A percentile compares a stretch with the other conserved stretches of the same genome.
phyloP scores from a whole-genome alignment of 2,888 invertebrate species.

The Poecilus cupreus region DNA sequence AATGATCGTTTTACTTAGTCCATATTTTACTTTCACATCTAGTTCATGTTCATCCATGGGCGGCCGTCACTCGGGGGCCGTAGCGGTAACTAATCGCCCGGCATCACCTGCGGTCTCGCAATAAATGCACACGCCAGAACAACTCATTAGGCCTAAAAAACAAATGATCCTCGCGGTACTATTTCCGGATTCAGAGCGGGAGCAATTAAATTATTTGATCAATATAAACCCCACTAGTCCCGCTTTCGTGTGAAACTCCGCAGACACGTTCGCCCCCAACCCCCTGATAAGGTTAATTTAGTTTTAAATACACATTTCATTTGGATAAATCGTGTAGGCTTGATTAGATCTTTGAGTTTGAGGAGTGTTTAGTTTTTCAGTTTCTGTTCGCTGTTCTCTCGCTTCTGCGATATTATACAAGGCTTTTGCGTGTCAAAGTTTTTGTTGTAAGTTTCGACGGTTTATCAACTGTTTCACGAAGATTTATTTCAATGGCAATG shows the following conservation, averaged over 20 bases:
- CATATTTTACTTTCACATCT: neutral
- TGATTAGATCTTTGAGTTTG: constrained; percentile 22
- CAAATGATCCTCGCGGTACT: constrained; percentile 39
- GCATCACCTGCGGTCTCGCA: constrained; percentile 46
- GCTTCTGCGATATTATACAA: neutral
- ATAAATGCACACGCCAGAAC: constrained; percentile 52
- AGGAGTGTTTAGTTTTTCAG: constrained; percentile 32
- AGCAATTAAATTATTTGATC: constrained; percentile 49
- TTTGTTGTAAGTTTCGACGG: neutral
- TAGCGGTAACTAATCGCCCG: constrained; percentile 20
- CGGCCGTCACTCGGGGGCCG: constrained; percentile 6
- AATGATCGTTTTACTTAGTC: neutral
- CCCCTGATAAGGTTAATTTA: constrained; percentile 52
- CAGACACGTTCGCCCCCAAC: constrained; percentile 23
- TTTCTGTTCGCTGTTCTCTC: neutral
- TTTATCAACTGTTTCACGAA: constrained; percentile 15
- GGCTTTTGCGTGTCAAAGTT: constrained; percentile 28
- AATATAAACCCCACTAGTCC: constrained; percentile 21
- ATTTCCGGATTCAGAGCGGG: constrained; percentile 14
- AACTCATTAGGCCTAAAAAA: constrained; percentile 54
- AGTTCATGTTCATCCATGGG: no score
- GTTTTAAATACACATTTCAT: constrained; percentile 54
- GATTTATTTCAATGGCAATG: constrained; percentile 35
- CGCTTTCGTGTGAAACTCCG: constrained; percentile 18
- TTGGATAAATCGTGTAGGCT: constrained; percentile 20